These are phyloP conservation scores for Poecilia picta DNA, from an alignment of 2,797 vertebrate genomes.

Conservation along the genomic window DNA sequence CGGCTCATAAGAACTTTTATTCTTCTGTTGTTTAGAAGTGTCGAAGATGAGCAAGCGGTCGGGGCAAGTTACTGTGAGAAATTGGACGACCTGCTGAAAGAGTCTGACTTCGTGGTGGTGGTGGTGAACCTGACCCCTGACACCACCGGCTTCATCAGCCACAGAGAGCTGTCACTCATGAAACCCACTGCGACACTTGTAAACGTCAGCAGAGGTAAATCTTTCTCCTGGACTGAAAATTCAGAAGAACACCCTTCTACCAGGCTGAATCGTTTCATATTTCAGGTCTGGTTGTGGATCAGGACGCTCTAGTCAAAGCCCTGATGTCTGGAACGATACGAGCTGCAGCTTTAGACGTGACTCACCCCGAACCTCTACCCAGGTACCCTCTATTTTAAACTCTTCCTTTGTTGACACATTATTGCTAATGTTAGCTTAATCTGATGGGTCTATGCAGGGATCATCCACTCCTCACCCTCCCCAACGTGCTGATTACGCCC, in stretches of 20 bases:
- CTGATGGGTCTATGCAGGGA: conserved; percentile 66
- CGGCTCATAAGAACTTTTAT: neutral
- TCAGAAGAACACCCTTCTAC: neutral
- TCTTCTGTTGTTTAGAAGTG: conserved; percentile 62
- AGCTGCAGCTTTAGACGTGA: conserved; percentile 84
- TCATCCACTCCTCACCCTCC: conserved; percentile 73
- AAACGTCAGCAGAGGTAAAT: conserved; percentile 82
- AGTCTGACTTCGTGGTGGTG: conserved; percentile 84
- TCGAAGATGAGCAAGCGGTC: conserved; percentile 78
- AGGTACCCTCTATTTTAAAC: conserved; percentile 39
- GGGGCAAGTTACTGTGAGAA: conserved; percentile 80
- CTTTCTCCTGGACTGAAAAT: neutral
- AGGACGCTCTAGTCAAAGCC: conserved; percentile 81
- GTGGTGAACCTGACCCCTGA: conserved; percentile 75
- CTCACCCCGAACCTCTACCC: conserved; percentile 65
- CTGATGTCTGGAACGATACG: conserved; percentile 76
- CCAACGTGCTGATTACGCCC: conserved; percentile 75
- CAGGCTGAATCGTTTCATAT: neutral
- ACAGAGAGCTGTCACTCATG: conserved; percentile 81
- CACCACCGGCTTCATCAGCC: conserved; percentile 77
- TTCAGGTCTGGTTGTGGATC: conserved; percentile 82
- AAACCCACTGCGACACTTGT: conserved; percentile 81
- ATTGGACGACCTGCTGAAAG: conserved; percentile 81
- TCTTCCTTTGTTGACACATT: neutral
- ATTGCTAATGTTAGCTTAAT: neutral